These are phyloP conservation scores for Drosophila albomicans DNA, from an alignment of 1,140 invertebrate genomes.

Conservation along the genomic window DNA sequence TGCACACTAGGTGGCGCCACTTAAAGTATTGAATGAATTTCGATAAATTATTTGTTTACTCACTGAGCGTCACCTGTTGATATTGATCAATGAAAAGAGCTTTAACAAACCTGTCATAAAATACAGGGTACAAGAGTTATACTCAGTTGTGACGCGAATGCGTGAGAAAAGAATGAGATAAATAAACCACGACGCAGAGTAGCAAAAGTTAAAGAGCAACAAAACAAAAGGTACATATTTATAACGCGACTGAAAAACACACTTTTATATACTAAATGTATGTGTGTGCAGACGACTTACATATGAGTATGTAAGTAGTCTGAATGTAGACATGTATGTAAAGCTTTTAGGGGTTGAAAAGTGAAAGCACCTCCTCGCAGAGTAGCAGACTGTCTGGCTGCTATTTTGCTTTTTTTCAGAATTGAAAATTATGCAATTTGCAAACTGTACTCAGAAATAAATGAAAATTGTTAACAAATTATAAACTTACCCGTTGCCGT, in stretches of 20 bases:
- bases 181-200: conserved; percentile 8
- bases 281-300: background rate
- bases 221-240: conserved; percentile 28
- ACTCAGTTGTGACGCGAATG: background rate
- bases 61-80: background rate
- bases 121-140: background rate
- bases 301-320: background rate
- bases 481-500: conserved; percentile 63
- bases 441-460: conserved; percentile 9
- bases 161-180: conserved; percentile 13
- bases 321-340: conserved; percentile 9
- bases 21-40: background rate
- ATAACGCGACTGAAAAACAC: conserved; percentile 14
- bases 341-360: conserved; percentile 57
- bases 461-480: conserved; percentile 9
- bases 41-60: background rate
- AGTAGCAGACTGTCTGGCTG: conserved; percentile 41
- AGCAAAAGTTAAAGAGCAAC: conserved; percentile 14
- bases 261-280: background rate
- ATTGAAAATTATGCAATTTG: conserved; percentile 53
- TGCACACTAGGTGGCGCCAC: background rate
- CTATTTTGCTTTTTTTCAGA: conserved; percentile 6
- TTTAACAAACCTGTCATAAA: background rate
- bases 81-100: background rate
- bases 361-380: conserved; percentile 56